Evolutionary conservation across 2,888 invertebrate species (phyloP).

Genomic region (Noctua comes): DNA sequence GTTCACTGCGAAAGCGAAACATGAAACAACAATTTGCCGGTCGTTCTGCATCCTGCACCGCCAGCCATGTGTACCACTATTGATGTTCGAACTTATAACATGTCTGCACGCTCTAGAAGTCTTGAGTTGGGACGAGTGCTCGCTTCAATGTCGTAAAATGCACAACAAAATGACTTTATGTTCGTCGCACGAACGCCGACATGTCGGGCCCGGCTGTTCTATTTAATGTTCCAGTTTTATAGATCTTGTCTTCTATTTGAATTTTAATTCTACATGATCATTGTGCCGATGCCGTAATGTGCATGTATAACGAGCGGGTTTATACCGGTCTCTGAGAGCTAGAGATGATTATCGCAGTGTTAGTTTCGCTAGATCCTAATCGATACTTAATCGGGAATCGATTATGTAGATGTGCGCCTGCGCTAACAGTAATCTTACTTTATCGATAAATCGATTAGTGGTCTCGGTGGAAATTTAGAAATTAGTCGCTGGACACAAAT

Average conservation of each 20-base stretch:
- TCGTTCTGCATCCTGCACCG: constrained; percentile 74
- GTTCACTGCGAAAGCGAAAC: constrained; percentile 74
- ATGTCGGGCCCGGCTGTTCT: constrained; percentile 74
- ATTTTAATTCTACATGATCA: constrained; percentile 82
- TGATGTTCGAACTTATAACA: constrained; percentile 67
- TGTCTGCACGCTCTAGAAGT: constrained; percentile 63
- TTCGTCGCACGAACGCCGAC: constrained; percentile 73
- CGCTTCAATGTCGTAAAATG: constrained; percentile 80
- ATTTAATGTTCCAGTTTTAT: constrained; percentile 81
- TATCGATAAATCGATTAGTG: constrained; percentile 62
- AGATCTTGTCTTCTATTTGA: constrained; percentile 79
- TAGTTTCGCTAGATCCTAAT: constrained; percentile 70
- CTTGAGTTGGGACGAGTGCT: constrained; percentile 64
- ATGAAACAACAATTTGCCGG: constrained; percentile 79
- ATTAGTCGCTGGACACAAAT: constrained; percentile 55
- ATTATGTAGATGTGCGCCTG: constrained; percentile 66
- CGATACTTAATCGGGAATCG: constrained; percentile 66
- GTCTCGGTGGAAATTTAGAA: constrained; percentile 60
- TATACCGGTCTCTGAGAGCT: constrained; percentile 60
- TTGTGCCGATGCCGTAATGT: constrained; percentile 70
- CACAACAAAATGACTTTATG: constrained; percentile 80
- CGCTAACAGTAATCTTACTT: constrained; percentile 55
- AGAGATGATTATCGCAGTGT: constrained; percentile 68
- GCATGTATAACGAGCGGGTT: constrained; percentile 66
- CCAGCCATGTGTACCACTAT: constrained; percentile 58